Evolutionary conservation across 1,140 invertebrate genomes (phyloP).

Genomic region (Oscheius sp.): DNA sequence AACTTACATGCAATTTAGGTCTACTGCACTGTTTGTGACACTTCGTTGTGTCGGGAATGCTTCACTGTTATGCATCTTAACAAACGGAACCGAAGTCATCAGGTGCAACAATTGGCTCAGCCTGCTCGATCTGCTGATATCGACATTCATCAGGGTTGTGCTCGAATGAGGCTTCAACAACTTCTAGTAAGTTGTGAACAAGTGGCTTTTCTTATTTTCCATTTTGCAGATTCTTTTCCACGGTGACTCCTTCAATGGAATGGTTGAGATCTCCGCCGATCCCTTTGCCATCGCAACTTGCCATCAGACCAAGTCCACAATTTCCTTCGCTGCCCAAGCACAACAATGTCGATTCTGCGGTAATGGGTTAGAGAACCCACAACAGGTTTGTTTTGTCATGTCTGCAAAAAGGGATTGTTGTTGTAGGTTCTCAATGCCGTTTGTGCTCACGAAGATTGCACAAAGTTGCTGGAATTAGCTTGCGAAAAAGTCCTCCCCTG

Average conservation of each 20-base stretch:
- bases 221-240: constrained; percentile 28
- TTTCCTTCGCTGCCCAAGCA: constrained; percentile 27
- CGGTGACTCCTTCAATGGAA: constrained; percentile 28
- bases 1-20: too few relatives aligned
- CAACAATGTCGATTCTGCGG: constrained; percentile 85
- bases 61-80: constrained; percentile 89
- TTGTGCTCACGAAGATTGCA: constrained; percentile 87
- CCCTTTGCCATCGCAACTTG: not conserved
- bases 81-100: constrained; percentile 69
- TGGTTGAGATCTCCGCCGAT: constrained; percentile 24
- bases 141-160: constrained; percentile 59
- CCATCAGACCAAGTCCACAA: constrained; percentile 9
- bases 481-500: constrained; percentile 80
- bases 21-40: constrained; percentile 80
- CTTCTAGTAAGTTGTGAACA: constrained; percentile 36
- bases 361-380: constrained; percentile 59
- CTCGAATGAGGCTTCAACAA: constrained; percentile 47
- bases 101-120: constrained; percentile 43
- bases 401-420: not conserved
- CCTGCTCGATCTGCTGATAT: constrained; percentile 39
- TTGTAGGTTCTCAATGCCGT: constrained; percentile 77
- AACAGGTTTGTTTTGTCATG: not conserved
- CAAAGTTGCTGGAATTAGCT: constrained; percentile 72
- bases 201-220: not conserved
- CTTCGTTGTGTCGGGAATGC: constrained; percentile 81